Evolutionary conservation across 2,113 vertebrate species (phyloP).

Genomic region (Oryctolagus cuniculus): DNA sequence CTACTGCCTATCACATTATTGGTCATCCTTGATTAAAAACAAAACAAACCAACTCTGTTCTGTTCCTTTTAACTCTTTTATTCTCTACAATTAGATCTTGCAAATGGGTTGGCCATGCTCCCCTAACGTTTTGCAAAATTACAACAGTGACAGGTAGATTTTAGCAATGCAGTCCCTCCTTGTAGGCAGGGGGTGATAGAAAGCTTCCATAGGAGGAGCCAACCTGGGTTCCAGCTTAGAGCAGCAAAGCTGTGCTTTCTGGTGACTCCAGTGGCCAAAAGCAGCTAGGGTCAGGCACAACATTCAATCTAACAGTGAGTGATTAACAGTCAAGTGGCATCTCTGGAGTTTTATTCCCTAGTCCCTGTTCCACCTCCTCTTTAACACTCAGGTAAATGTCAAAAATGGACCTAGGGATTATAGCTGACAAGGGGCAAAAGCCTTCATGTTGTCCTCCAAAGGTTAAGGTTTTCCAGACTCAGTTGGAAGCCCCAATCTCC

Average conservation of each 20-base stretch:
- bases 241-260: constrained; percentile 53
- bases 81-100: constrained; percentile 15
- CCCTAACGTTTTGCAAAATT: neutral
- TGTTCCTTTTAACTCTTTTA: constrained; percentile 5
- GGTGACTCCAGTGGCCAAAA: constrained; percentile 49
- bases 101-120: neutral
- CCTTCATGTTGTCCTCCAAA: constrained; percentile 90
- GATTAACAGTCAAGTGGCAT: constrained; percentile 78
- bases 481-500: constrained; percentile 89
- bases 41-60: neutral
- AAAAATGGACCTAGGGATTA: constrained; percentile 86
- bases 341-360: constrained; percentile 79
- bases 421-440: constrained; percentile 88
- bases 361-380: constrained; percentile 81
- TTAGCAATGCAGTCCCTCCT: neutral
- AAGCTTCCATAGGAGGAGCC: neutral
- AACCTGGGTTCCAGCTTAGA: neutral
- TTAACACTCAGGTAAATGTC: constrained; percentile 88
- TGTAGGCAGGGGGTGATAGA: neutral
- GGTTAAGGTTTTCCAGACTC: constrained; percentile 89
- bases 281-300: neutral
- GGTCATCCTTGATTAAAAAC: neutral
- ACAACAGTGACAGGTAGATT: neutral
- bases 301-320: constrained; percentile 66
- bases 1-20: neutral